Evolutionary conservation across 2,113 vertebrate genomes (phyloP), one percentile per base, ranked within the genome.

Genomic region (Melanostigma gelatinosum): DNA sequence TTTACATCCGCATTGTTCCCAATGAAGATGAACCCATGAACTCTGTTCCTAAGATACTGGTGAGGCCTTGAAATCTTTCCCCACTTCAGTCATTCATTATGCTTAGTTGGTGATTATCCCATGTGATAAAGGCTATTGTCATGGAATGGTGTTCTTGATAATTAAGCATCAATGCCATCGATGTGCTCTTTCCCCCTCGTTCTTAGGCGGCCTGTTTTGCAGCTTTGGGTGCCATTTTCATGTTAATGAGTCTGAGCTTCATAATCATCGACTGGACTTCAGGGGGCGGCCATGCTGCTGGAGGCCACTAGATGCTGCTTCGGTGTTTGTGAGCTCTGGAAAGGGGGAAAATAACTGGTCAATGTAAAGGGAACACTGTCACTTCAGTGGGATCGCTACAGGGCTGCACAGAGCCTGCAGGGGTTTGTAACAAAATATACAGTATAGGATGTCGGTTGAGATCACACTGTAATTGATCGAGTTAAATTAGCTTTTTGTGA

Each of bases 191-290:
- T 38, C 57, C 1, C 16, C 24, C 1, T 74, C 8, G 0, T 55
- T 72, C 29, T 65, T 86, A 99, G 98, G 98, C 98, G 71, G 92
- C 91, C 36, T 96, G 96, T 88, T 99, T 99, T 2, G 97, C 97
- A 65, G 94, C 90, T 57, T 88, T 99, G 6, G 98, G 98, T 0
- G 82, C 99, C 83, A 92, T 96, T 89, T 97, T 99, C 91, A 99
- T 99, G 98, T 94, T 94, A 72, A 99, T 99, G 98, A 99, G 98
- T 83, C 89, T 99, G 94, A 97, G 97, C 89, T 99, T 99, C 93
- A 99, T 99, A 87, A 94, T 99, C 93, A 97, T 95, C 0, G 97
- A 99, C 91, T 99, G 98, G 98, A 94, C 95, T 73, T 93, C 92
- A 0, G 97, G 97, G 0, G 92, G 84, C 10, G 77, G 92, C 83